Conservation (phyloP, 2,113 vertebrate species). For the Tetrao urogallus region DNA sequence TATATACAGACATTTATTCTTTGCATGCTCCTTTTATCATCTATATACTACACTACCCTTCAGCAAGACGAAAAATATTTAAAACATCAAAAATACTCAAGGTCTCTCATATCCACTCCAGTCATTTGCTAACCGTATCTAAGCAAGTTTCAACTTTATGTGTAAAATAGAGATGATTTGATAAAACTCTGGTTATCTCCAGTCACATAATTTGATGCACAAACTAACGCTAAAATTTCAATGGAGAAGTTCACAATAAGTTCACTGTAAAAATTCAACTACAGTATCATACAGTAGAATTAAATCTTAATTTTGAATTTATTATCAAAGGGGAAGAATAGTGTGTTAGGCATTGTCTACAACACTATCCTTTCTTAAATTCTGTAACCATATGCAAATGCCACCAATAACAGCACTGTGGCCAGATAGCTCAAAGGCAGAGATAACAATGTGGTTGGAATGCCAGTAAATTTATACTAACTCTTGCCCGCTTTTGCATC, state of each 20-base stretch:
- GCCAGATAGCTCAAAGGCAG: neutral
- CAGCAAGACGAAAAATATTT: neutral
- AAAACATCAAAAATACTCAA: neutral
- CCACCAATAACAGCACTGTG: neutral
- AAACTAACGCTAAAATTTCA: neutral
- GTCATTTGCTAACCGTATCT: neutral
- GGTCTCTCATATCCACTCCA: neutral
- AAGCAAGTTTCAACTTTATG: neutral
- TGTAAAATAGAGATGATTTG: neutral
- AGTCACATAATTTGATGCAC: neutral
- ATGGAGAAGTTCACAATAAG: neutral
- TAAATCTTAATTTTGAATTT: neutral
- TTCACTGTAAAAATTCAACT: neutral
- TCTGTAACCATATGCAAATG: neutral
- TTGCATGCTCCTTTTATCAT: neutral
- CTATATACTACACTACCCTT: neutral
- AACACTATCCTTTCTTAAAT: neutral
- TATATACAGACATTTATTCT: neutral
- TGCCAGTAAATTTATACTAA: neutral
- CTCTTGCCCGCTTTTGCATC: neutral
- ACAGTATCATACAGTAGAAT: neutral
- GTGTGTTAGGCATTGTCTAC: neutral
- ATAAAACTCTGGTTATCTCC: neutral
- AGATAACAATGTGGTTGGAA: neutral
- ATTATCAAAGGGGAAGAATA: neutral